phyloP scores from a whole-genome alignment of 2,888 invertebrate species.

The Helicoverpa assulta region DNA sequence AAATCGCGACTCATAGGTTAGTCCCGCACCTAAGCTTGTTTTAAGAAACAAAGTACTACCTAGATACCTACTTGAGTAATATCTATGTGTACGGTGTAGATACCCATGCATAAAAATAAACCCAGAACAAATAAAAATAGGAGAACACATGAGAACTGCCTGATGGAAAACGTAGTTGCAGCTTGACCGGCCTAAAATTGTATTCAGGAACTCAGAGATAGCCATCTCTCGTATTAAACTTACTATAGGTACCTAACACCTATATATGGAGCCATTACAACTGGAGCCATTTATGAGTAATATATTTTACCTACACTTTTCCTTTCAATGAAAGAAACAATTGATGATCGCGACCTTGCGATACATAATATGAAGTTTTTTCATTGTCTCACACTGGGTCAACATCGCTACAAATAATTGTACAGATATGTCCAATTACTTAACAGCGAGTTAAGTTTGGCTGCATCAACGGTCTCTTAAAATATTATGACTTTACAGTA shows the following conservation, averaged over 20 bases:
- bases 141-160: no score
- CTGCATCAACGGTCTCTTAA: not conserved
- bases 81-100: not conserved
- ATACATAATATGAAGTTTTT: slow-evolving; percentile 36
- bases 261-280: not conserved
- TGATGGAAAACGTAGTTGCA: no score
- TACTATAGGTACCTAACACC: not conserved
- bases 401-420: slow-evolving; percentile 24
- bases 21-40: not conserved
- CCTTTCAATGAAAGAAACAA: slow-evolving; percentile 14
- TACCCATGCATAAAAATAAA: not conserved
- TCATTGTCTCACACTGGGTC: slow-evolving; percentile 12
- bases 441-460: slow-evolving; percentile 1
- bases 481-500: no score
- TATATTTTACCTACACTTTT: slow-evolving; percentile 20
- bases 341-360: slow-evolving; percentile 40
- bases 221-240: not conserved
- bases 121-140: not conserved
- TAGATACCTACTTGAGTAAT: not conserved
- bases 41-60: not conserved
- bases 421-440: slow-evolving; percentile 14
- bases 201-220: no score
- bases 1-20: not conserved
- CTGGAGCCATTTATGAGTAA: not conserved
- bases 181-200: no score